Conservation (phyloP, 2,113 vertebrate genomes). For the Oncorhynchus keta region DNA sequence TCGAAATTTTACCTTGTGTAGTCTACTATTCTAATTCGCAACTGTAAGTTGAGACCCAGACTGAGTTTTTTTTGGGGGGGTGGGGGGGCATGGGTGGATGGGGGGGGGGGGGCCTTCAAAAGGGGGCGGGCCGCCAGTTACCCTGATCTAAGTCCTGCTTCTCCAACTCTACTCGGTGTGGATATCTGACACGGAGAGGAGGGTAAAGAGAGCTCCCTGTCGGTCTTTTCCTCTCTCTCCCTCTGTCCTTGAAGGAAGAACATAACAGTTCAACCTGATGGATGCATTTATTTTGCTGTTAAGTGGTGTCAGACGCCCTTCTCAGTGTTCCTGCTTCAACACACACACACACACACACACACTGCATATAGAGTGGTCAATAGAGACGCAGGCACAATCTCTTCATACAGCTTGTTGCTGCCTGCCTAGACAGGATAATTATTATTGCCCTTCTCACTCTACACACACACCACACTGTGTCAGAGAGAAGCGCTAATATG, state of each 20-base stretch:
- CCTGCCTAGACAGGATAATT: constrained; percentile 30
- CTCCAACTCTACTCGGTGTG: constrained; percentile 15
- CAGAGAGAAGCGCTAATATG: constrained; percentile 45
- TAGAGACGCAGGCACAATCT: constrained; percentile 43
- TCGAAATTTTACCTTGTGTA: no score
- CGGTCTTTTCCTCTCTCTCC: neutral
- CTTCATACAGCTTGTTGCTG: constrained; percentile 33
- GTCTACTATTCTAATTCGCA: no score
- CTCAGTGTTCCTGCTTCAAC: constrained; percentile 12
- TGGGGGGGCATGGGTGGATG: no score
- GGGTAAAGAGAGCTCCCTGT: no score
- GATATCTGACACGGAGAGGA: no score
- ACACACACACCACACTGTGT: constrained; percentile 30
- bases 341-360: neutral
- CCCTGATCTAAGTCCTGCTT: no score
- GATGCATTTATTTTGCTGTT: constrained; percentile 29
- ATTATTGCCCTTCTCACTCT: constrained; percentile 16
- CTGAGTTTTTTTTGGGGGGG: no score
- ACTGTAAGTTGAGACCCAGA: no score
- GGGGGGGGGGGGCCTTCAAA: no score
- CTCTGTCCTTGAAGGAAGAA: constrained; percentile 4
- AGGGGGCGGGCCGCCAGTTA: no score
- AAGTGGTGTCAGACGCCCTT: constrained; percentile 36
- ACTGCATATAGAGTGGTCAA: constrained; percentile 43
- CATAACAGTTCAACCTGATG: constrained; percentile 44